Conservation (phyloP, 2,113 vertebrate genomes). For the Oryzias celebensis region DNA sequence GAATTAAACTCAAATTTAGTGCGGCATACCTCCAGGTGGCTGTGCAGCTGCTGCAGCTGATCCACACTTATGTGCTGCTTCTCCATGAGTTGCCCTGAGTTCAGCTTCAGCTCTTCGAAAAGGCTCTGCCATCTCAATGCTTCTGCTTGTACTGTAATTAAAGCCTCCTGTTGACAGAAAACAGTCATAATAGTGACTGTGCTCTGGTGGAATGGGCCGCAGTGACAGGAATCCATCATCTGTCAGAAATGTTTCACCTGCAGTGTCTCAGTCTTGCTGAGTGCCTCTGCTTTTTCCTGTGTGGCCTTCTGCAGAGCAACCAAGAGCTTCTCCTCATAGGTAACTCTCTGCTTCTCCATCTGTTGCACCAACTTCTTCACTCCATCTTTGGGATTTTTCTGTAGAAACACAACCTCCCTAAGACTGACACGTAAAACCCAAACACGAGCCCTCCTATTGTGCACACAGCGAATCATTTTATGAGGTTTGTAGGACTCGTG, state of each 20-base stretch:
- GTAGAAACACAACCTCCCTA: conserved; percentile 6
- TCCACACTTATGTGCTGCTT: conserved; percentile 74
- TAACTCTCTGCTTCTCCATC: conserved; percentile 90
- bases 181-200: not conserved
- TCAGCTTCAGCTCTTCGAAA: conserved; percentile 74
- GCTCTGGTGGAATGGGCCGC: not conserved
- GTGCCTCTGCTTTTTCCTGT: conserved; percentile 82
- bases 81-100: conserved; percentile 60
- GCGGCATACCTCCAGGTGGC: conserved; percentile 82
- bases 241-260: conserved; percentile 73
- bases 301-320: conserved; percentile 84
- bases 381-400: conserved; percentile 76
- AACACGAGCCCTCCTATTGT: too few species aligned
- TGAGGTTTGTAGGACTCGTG: not conserved
- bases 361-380: conserved; percentile 84
- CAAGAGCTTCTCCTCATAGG: conserved; percentile 86
- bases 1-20: not conserved
- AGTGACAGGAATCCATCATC: not conserved
- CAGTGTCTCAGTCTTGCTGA: conserved; percentile 79
- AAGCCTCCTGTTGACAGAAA: conserved; percentile 75
- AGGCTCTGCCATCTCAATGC: conserved; percentile 81
- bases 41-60: conserved; percentile 79
- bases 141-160: conserved; percentile 74
- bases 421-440: conserved; percentile 2
- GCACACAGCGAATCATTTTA: not conserved